phyloP scores from a whole-genome alignment of 2,113 vertebrate species.

The Dromiciops gliroides region DNA sequence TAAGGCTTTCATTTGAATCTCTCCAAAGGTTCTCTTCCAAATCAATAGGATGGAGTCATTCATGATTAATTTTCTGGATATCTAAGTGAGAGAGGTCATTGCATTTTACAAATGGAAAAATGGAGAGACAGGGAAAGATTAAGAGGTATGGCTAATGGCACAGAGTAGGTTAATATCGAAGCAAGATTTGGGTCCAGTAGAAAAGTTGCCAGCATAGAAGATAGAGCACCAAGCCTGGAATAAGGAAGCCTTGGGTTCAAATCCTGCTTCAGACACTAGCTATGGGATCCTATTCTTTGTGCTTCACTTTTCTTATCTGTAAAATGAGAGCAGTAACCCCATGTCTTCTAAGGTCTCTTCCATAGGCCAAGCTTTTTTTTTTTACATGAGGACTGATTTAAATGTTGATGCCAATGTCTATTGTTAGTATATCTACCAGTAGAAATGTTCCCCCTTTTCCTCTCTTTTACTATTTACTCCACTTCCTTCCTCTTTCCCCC shows the following conservation, averaged over 20 bases:
- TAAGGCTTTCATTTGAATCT: background rate
- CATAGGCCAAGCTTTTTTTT: background rate
- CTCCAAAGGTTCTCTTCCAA: background rate
- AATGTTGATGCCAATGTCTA: background rate
- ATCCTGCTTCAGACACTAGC: background rate
- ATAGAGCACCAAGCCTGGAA: background rate
- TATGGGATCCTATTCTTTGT: background rate
- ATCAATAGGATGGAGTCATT: background rate
- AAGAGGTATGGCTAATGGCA: background rate
- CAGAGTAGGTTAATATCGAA: background rate
- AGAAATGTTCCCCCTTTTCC: background rate
- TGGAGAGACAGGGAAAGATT: background rate
- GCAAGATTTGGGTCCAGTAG: background rate
- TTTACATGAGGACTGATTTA: background rate
- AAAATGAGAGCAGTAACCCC: background rate
- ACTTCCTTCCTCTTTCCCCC: background rate
- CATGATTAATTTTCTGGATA: background rate
- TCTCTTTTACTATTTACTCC: background rate
- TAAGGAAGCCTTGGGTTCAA: background rate
- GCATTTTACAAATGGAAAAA: background rate
- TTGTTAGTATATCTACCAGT: background rate
- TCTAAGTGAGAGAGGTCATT: background rate
- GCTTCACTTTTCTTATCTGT: background rate
- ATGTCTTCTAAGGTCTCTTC: background rate
- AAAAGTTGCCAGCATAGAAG: background rate